Evolutionary conservation across 2,113 vertebrate genomes (phyloP), one percentile per base, ranked within the genome.

Genomic region (Casuarius casuarius): DNA sequence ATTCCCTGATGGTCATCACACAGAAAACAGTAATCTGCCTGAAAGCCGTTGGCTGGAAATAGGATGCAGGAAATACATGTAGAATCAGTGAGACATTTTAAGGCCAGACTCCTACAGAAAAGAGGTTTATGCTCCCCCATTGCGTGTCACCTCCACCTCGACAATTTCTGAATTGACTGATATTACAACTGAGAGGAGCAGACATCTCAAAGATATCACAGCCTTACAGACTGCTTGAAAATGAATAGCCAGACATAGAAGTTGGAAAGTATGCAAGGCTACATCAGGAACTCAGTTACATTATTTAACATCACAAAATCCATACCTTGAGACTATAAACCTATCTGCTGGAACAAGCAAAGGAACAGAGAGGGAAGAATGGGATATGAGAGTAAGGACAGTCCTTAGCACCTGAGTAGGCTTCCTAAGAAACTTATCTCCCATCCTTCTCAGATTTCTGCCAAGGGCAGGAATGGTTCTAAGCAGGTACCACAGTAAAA

Each of bases 31-130:
- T 7, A 7, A 33, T 52, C 59, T n/a, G 87, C 38, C 77, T 38
- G 48, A 78, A 92, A 84, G 17, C 51, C n/a, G 22, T 0, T 51
- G 63, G 73, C 33, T 4, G 1, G 42, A 78, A 91, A 83, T 42
- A 72, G 78, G 70, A 89, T 44, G 52, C 74, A 85, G 75, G 88
- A 94, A 95, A 93, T 90, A 81, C 17, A n/a, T n/a, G 33, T n/a
- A 62, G 59, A 35, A 62, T 22, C n/a, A 62, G 52, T 13, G 25
- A 54, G 26, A 54, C 52, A 54, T 28, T 54, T 61, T 40, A 71
- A 58, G 62, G 78, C 84, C 81, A 61, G 35, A 91, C 40, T 91
- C 77, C 65, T n/a, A 49, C 35, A 82, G n/a, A 81, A 87, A 51
- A 65, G 33, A 92, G 42, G 61, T 25, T 89, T 87, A 33, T 75